These are phyloP conservation scores for Catharus bicknelli DNA, from an alignment of 2,113 vertebrate species.

Conservation along the genomic window DNA sequence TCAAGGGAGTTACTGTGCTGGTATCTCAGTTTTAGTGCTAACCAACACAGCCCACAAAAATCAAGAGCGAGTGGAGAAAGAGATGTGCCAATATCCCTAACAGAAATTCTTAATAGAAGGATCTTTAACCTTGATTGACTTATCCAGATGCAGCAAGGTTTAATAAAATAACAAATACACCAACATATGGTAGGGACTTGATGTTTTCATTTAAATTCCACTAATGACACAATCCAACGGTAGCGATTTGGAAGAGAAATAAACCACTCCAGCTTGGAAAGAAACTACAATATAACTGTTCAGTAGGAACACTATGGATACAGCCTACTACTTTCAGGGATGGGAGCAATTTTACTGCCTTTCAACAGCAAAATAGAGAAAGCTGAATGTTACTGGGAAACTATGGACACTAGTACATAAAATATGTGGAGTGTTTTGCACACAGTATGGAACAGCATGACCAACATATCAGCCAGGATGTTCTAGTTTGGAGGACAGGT, in stretches of 20 bases:
- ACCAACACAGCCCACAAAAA: background rate
- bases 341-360: background rate
- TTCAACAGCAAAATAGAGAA: background rate
- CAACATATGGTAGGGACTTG: background rate
- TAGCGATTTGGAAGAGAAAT: background rate
- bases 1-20: background rate
- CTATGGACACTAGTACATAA: too few relatives aligned
- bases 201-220: background rate
- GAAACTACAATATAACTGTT: background rate
- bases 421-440: background rate
- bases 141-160: background rate
- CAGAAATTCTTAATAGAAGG: background rate
- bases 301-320: background rate
- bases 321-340: background rate
- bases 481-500: too few relatives aligned
- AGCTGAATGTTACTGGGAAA: background rate
- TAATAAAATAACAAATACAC: background rate
- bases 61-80: background rate
- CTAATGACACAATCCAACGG: background rate
- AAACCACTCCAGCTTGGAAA: background rate
- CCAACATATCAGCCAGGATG: background rate
- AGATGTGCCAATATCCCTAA: background rate
- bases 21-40: background rate
- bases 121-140: background rate
- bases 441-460: background rate